phyloP scores from a whole-genome alignment of 2,888 invertebrate species.

The Blastobasis adustella region DNA sequence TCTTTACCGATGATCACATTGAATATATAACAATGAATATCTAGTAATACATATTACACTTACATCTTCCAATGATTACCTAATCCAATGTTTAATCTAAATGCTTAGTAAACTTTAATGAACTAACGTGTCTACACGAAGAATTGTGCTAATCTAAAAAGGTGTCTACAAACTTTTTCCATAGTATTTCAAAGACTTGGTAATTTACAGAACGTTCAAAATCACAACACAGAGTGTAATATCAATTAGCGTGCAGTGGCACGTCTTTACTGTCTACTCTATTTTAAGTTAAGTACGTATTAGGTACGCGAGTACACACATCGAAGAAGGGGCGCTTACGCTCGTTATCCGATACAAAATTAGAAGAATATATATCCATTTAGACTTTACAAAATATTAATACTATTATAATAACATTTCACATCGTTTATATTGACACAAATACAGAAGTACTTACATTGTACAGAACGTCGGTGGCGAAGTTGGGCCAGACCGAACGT shows the following conservation, averaged over 20 bases:
- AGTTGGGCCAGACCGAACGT: slow-evolving; percentile 14
- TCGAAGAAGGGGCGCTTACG: slow-evolving; percentile 17
- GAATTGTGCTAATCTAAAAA: slow-evolving; percentile 74
- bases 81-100: slow-evolving; percentile 62
- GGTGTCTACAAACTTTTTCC: slow-evolving; percentile 59
- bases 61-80: slow-evolving; percentile 55
- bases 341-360: slow-evolving; percentile 56
- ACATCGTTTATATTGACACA: slow-evolving; percentile 50
- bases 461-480: slow-evolving; percentile 38
- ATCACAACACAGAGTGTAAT: slow-evolving; percentile 77
- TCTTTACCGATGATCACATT: slow-evolving; percentile 67
- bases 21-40: slow-evolving; percentile 64
- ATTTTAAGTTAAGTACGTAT: slow-evolving; percentile 52
- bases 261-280: slow-evolving; percentile 54
- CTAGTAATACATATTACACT: slow-evolving; percentile 55
- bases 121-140: slow-evolving; percentile 71
- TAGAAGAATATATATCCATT: slow-evolving; percentile 74
- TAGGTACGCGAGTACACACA: slow-evolving; percentile 37
- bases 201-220: slow-evolving; percentile 74
- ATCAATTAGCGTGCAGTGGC: slow-evolving; percentile 70
- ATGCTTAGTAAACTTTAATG: slow-evolving; percentile 58
- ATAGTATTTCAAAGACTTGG: slow-evolving; percentile 62
- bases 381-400: slow-evolving; percentile 68
- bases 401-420: slow-evolving; percentile 50
- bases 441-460: slow-evolving; percentile 52